Percentiles rank a stretch among this genome's conserved stretches.
Evolutionary conservation across 2,888 invertebrate species (phyloP).

Genomic region (Polylopha cassiicola): DNA sequence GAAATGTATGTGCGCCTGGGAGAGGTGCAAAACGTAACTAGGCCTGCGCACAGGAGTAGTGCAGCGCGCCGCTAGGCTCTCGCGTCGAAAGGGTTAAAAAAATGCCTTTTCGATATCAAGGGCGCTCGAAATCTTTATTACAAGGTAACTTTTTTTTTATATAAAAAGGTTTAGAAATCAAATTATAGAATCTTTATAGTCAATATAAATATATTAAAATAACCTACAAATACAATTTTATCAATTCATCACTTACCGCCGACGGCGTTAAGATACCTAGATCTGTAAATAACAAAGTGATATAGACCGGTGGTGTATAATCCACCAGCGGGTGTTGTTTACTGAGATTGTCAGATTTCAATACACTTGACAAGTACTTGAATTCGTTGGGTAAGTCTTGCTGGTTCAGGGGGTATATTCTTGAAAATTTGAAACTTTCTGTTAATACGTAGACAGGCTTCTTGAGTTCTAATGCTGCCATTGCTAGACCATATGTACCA

Average conservation of each 20-base stretch:
- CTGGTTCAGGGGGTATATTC: conserved; percentile 95
- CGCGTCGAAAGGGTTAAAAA: too few species aligned
- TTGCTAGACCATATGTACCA: conserved; percentile 89
- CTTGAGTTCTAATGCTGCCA: conserved; percentile 92
- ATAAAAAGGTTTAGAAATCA: too few species aligned
- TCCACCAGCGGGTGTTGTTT: conserved; percentile 93
- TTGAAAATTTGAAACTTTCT: conserved; percentile 98
- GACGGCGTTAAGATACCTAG: conserved; percentile 97
- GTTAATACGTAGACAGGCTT: conserved; percentile 97
- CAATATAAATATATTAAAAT: conserved; percentile 27
- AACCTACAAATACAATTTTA: conserved; percentile 93
- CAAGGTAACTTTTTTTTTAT: too few species aligned
- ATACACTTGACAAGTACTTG: conserved; percentile 79
- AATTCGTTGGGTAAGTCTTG: conserved; percentile 92
- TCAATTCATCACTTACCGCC: conserved; percentile 97
- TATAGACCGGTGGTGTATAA: conserved; percentile 96
- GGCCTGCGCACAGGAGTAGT: too few species aligned
- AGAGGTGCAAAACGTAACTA: too few species aligned
- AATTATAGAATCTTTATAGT: too few species aligned
- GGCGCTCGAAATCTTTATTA: too few species aligned
- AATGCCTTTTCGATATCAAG: too few species aligned
- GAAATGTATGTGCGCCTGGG: too few species aligned
- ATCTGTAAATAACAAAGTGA: conserved; percentile 96
- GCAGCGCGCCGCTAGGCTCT: too few species aligned
- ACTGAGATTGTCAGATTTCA: conserved; percentile 56